phyloP scores from a whole-genome alignment of 2,113 vertebrate species.

The Isurus oxyrinchus region DNA sequence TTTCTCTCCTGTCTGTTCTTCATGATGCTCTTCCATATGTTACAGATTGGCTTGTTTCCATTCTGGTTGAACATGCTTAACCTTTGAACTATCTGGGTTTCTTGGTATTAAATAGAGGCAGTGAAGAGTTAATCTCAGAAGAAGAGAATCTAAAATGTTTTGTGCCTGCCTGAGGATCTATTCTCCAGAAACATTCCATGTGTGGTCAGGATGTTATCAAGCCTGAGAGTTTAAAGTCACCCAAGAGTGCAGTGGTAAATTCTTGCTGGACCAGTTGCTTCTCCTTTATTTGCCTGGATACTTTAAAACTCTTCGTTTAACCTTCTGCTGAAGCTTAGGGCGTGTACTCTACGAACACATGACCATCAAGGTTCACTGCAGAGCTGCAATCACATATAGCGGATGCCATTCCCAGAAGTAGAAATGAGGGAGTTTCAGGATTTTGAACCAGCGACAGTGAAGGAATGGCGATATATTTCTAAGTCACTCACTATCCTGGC shows the following conservation, averaged over 20 bases:
- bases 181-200: background rate
- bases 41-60: background rate
- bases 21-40: background rate
- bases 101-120: background rate
- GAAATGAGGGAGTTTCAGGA: no score
- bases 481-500: no score
- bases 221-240: background rate
- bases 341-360: background rate
- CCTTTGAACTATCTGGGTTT: background rate
- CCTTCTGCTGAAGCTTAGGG: background rate
- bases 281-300: background rate
- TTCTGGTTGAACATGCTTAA: background rate
- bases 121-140: background rate
- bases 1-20: background rate
- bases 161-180: background rate
- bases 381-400: background rate
- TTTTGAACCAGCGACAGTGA: no score
- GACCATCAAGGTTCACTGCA: background rate
- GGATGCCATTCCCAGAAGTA: background rate
- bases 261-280: background rate
- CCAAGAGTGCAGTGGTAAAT: background rate
- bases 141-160: background rate
- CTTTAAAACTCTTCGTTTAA: background rate
- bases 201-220: background rate
- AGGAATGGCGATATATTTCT: no score